Evolutionary conservation across 2,797 vertebrate genomes (phyloP).

Genomic region (Mormyrus hasselquistii): DNA sequence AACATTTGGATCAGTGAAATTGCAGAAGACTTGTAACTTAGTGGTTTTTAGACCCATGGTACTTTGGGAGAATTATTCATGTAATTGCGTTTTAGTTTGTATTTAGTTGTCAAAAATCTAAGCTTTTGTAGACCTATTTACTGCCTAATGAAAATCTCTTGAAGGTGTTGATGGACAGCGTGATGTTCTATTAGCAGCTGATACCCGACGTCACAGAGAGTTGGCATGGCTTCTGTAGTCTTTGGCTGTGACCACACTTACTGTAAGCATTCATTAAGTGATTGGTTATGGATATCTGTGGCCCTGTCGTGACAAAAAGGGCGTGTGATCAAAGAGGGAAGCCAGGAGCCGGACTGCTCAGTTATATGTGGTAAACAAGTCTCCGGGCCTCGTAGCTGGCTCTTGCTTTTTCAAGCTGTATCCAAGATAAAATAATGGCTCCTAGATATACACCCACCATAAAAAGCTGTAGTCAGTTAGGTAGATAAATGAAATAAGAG

Average conservation of each 20-base stretch:
- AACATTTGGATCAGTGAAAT: neutral
- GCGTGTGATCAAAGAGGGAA: neutral
- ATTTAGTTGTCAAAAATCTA: neutral
- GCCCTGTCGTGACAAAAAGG: neutral
- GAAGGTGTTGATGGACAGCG: neutral
- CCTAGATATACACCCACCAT: neutral
- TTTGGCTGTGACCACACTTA: neutral
- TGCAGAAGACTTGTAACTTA: neutral
- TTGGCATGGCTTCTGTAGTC: neutral
- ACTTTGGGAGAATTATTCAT: neutral
- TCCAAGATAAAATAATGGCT: neutral
- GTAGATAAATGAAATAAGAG: neutral
- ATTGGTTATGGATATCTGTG: conserved; percentile 8
- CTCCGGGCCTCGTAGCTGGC: neutral
- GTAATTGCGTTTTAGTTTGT: neutral
- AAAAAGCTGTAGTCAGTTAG: neutral
- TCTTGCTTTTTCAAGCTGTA: neutral
- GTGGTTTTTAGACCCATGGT: neutral
- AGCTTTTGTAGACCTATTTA: neutral
- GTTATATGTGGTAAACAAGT: neutral
- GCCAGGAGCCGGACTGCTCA: neutral
- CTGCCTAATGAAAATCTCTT: conserved; percentile 5
- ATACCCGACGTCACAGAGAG: neutral
- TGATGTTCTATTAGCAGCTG: conserved; percentile 3
- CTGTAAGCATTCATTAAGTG: neutral